A percentile compares a stretch with the other conserved stretches of the same genome.
Evolutionary conservation across 2,113 vertebrate genomes (phyloP).

Genomic region (Bambusicola thoracicus): DNA sequence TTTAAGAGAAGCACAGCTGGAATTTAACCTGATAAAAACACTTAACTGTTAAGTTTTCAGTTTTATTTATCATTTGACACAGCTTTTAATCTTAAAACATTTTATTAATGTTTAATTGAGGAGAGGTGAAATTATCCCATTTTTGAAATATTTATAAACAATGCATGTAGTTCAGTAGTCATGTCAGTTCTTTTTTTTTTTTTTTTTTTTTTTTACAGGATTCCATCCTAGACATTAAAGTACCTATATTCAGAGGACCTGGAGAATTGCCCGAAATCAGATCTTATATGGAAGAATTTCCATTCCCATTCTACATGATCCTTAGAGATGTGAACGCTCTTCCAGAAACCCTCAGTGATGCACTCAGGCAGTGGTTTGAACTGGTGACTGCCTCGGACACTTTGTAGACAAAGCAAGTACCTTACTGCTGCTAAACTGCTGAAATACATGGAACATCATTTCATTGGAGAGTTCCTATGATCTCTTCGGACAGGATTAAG

Average conservation of each 20-base stretch:
- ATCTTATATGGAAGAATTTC: constrained; percentile 99
- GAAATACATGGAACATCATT: neutral
- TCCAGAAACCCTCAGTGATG: constrained; percentile 95
- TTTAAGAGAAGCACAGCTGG: neutral
- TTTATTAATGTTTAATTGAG: neutral
- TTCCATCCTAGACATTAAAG: constrained; percentile 98
- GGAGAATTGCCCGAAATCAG: constrained; percentile 94
- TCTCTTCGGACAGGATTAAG: neutral
- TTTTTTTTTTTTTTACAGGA: constrained; percentile 78
- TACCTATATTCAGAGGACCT: constrained; percentile 92
- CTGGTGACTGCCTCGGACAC: constrained; percentile 88
- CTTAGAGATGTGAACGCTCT: constrained; percentile 91
- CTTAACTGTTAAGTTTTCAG: neutral
- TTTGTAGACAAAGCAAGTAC: neutral
- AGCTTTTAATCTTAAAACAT: neutral
- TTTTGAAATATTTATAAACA: neutral
- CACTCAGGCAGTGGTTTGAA: constrained; percentile 97
- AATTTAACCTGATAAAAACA: neutral
- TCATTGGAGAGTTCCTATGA: neutral
- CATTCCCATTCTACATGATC: constrained; percentile 97
- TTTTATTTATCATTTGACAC: neutral
- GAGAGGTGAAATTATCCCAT: neutral
- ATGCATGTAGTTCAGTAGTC: neutral
- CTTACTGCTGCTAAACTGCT: neutral
- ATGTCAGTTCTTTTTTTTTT: too few relatives aligned